Evolutionary conservation across 2,113 vertebrate species (phyloP), one percentile per base, ranked within the genome.

Genomic region (Progne subis): DNA sequence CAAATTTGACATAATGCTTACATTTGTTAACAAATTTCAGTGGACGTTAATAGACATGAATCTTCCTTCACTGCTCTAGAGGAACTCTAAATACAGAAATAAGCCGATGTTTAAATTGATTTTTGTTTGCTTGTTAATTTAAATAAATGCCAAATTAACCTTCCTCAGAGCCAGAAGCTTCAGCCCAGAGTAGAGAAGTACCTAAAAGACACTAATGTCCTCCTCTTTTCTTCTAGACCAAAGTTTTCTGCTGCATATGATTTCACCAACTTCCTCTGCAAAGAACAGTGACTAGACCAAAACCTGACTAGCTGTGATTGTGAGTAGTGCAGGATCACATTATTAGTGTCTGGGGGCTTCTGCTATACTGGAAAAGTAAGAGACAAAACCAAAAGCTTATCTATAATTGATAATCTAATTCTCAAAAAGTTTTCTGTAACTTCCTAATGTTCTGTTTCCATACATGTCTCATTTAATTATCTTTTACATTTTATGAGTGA

Each of bases 381-480:
- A 84, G 44, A 88, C n/a, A 78, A 91, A 95, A 28, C 11, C 16
- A 68, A 82, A 91, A 49, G 12, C 15, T 68, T 72, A 77, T 46
- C 84, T 79, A 55, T 18, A 75, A 61, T 2, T 28, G 29, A 79
- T 32, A 60, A 79, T n/a, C 31, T 75, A 52, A 32, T 68, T 56
- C 56, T 89, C 31, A 68, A n/a, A 7, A 18, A n/a, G 7, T 52
- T 49, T 91, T 69, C 41, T 65, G 9, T 49, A 56, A 79, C 10
- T 52, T 82, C 39, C n/a, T 64, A 88, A 88, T 18, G 31, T 20
- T 80, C 77, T 69, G 11, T 50, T 88, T 83, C 29, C 17, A 43
- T 26, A 26, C 5, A 37, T 31, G 14, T 70, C 10, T 78, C 31
- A 67, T n/a, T 75, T 67, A 76, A 69, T 72, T 37, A 79, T 31